Conservation (phyloP, 2,888 invertebrate genomes). For the Idaea aversata region DNA sequence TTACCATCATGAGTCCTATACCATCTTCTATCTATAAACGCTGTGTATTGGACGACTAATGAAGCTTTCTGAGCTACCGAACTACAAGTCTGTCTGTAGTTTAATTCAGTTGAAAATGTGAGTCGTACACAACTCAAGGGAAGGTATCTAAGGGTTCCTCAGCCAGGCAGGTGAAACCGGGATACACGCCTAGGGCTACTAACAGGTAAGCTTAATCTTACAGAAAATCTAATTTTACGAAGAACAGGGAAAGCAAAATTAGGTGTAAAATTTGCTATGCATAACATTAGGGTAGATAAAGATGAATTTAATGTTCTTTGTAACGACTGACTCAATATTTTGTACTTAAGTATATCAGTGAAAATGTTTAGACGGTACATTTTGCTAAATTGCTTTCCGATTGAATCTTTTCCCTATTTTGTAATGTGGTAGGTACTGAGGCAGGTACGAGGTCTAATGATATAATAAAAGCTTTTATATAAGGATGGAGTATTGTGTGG, state of each 20-base stretch:
- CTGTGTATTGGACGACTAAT: neutral
- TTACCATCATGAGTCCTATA: neutral
- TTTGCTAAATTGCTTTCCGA: neutral
- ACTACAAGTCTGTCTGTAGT: neutral
- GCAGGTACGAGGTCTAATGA: neutral
- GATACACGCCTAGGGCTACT: neutral
- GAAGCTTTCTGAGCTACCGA: neutral
- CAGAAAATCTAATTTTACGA: neutral
- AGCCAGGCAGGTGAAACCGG: neutral
- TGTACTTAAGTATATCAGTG: neutral
- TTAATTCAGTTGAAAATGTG: neutral
- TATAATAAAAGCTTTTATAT: neutral
- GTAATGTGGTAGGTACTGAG: neutral
- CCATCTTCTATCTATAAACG: neutral
- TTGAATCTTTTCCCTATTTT: neutral
- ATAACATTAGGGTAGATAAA: neutral
- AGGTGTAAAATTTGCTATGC: neutral
- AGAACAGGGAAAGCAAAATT: neutral
- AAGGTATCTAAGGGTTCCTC: neutral
- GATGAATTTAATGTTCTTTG: neutral
- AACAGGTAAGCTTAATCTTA: neutral
- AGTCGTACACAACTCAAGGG: neutral
- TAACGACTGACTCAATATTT: neutral
- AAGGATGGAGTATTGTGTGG: neutral
- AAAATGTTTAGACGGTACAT: neutral